These are phyloP conservation scores for Acanthisitta chloris DNA, from an alignment of 2,113 vertebrate genomes.

Conservation along the genomic window DNA sequence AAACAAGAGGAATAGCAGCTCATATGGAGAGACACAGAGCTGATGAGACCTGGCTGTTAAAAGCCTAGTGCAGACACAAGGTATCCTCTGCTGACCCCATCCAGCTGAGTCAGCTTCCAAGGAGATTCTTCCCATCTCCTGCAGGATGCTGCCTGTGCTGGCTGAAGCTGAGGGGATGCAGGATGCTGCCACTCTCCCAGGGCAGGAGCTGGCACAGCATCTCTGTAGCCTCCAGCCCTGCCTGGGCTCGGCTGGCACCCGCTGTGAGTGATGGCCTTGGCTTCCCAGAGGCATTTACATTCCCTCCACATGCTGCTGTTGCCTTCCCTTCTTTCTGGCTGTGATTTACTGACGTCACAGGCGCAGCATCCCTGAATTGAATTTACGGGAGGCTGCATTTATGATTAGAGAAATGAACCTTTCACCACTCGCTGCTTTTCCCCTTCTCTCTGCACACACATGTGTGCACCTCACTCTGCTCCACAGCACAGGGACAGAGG, in stretches of 20 bases:
- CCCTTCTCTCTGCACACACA: background rate
- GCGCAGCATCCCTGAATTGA: background rate
- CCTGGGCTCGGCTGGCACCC: background rate
- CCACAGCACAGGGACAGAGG: fast-evolving
- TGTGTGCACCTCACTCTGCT: fast-evolving
- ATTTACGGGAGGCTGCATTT: conserved; percentile 19
- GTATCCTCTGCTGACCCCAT: background rate
- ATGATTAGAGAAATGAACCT: background rate
- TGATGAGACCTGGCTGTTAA: background rate
- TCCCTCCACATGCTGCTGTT: background rate
- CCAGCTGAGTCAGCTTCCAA: background rate
- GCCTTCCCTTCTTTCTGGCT: background rate
- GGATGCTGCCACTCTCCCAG: background rate
- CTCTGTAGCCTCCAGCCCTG: background rate
- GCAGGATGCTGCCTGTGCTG: background rate
- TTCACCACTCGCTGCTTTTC: fast-evolving
- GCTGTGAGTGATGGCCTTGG: background rate
- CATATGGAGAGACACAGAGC: background rate
- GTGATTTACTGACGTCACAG: conserved; percentile 29
- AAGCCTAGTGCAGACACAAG: background rate
- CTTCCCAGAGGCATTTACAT: background rate
- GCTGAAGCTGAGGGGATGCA: background rate
- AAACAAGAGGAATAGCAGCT: background rate
- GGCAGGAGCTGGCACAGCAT: background rate
- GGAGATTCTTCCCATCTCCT: background rate